Conservation (phyloP, 2,797 vertebrate species). For the Sarcophilus harrisii region DNA sequence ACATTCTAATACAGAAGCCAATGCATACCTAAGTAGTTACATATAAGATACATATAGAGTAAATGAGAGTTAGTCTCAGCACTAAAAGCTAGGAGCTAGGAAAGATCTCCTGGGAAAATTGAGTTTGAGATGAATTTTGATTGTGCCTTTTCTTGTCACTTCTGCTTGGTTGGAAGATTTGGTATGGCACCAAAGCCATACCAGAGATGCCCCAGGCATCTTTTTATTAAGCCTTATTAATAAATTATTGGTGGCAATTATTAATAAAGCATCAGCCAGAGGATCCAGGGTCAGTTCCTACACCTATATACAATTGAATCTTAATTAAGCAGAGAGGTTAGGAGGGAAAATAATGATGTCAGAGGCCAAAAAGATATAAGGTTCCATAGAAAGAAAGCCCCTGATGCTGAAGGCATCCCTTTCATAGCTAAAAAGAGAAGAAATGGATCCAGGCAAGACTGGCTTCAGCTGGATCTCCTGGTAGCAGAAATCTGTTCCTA, state of each 20-base stretch:
- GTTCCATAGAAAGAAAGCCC: neutral
- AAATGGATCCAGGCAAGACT: slow-evolving; percentile 8
- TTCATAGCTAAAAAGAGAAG: neutral
- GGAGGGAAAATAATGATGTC: neutral
- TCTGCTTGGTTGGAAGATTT: neutral
- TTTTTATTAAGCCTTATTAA: no score
- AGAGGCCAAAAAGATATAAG: neutral
- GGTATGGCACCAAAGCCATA: neutral
- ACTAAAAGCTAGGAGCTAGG: neutral
- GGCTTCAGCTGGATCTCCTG: neutral
- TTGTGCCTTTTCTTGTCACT: neutral
- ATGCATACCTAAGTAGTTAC: neutral
- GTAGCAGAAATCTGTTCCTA: slow-evolving; percentile 13
- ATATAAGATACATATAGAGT: neutral
- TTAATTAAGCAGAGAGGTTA: neutral
- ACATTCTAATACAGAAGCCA: neutral
- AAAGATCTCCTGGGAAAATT: neutral
- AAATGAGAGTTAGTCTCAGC: neutral
- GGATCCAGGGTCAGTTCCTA: neutral
- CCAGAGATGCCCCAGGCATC: neutral
- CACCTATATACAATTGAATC: neutral
- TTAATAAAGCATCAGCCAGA: neutral
- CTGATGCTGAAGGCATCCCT: neutral
- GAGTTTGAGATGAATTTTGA: neutral
- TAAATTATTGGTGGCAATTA: neutral